phyloP scores from a whole-genome alignment of 2,888 invertebrate genomes.

The Parascotia fuliginaria region DNA sequence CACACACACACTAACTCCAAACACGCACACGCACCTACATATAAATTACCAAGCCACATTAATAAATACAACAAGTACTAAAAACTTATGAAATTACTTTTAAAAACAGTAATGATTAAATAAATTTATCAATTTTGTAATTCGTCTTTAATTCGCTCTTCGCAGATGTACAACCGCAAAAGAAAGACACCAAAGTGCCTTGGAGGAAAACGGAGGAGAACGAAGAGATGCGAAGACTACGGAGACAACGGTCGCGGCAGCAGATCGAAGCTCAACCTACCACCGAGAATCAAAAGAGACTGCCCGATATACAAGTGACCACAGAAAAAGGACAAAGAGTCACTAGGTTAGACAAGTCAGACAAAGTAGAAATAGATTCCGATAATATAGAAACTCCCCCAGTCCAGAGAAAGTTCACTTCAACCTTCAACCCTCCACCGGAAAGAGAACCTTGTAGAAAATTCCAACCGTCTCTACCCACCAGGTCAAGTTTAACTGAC shows the following conservation, averaged over 20 bases:
- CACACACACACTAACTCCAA: no score
- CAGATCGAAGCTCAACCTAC: constrained; percentile 80
- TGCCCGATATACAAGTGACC: constrained; percentile 77
- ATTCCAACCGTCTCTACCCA: constrained; percentile 70
- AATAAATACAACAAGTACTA: no score
- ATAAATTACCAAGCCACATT: no score
- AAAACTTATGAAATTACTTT: no score
- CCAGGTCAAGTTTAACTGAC: constrained; percentile 53
- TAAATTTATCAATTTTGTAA: not conserved
- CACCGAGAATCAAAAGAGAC: constrained; percentile 87
- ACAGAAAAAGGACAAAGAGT: constrained; percentile 52
- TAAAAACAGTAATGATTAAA: no score
- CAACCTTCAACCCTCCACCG: constrained; percentile 86
- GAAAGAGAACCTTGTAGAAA: constrained; percentile 87
- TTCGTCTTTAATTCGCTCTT: not conserved
- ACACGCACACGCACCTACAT: no score
- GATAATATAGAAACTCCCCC: constrained; percentile 97
- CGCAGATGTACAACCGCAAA: constrained; percentile 89
- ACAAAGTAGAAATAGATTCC: constrained; percentile 94
- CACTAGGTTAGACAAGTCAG: constrained; percentile 63
- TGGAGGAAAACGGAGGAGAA: constrained; percentile 91
- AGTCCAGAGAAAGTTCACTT: constrained; percentile 87
- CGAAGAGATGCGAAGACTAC: constrained; percentile 86
- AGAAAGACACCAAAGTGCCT: constrained; percentile 92
- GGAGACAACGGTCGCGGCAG: constrained; percentile 85